Evolutionary conservation across 2,113 vertebrate species (phyloP).

Genomic region (Lamprotornis superbus): DNA sequence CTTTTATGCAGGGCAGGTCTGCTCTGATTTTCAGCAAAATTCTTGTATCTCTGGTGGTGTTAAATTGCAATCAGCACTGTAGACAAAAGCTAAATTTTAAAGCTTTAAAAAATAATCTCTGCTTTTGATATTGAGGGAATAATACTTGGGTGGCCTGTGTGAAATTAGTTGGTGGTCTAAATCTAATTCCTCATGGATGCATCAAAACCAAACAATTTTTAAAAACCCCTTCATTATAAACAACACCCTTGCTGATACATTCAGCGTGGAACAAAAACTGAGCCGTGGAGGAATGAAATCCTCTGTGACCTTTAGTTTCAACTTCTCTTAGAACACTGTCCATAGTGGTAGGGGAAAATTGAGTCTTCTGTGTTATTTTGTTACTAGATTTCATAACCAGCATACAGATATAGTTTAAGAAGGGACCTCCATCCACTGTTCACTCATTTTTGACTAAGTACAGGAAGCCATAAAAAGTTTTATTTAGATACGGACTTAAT

Average conservation of each 20-base stretch:
- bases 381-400: not conserved
- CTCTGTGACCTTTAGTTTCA: not conserved
- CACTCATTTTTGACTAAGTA: not conserved
- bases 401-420: not conserved
- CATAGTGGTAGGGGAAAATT: not conserved
- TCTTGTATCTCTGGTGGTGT: not conserved
- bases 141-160: conserved; percentile 32
- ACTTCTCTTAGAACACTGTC: not conserved
- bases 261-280: not conserved
- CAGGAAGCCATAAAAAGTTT: not conserved
- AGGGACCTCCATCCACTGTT: not conserved
- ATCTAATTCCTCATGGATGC: not conserved
- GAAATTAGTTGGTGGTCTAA: conserved; percentile 30
- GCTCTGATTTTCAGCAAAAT: not conserved
- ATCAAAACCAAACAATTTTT: not conserved
- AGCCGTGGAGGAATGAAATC: not conserved
- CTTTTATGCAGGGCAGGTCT: not conserved
- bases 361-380: not conserved
- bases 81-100: not conserved
- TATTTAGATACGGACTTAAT: not conserved
- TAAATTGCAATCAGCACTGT: not conserved
- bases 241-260: conserved; percentile 5
- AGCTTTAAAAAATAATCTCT: not conserved
- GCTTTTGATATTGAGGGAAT: not conserved
- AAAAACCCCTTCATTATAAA: not conserved